A percentile compares a stretch with the other conserved stretches of the same genome.
Conservation (phyloP, 2,888 invertebrate genomes). For the Scaptomyza caliginosa region DNA sequence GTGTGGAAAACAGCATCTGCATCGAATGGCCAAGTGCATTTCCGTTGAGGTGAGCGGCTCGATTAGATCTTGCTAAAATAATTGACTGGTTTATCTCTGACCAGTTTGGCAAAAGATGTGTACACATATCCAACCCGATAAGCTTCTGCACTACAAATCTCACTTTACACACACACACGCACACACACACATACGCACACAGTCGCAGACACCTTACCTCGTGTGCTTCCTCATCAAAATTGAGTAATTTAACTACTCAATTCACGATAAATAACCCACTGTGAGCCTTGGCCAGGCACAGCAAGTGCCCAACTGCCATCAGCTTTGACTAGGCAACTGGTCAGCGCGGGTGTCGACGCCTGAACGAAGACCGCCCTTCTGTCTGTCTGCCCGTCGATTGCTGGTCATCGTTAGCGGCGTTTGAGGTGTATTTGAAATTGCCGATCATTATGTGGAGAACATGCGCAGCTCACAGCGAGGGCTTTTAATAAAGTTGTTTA, state of each 20-base stretch:
- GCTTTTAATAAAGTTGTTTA: conserved; percentile 24
- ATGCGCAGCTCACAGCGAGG: conserved; percentile 49
- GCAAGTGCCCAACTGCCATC: conserved; percentile 45
- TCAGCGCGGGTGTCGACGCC: conserved; percentile 62
- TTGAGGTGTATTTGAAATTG: conserved; percentile 83
- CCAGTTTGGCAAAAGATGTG: conserved; percentile 54
- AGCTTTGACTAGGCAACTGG: conserved; percentile 19
- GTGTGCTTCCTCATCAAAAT: conserved; percentile 63
- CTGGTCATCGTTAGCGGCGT: conserved; percentile 69
- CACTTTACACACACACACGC: neutral
- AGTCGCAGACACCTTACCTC: conserved; percentile 20
- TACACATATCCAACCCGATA: conserved; percentile 54
- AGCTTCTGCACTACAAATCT: conserved; percentile 40
- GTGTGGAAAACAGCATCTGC: neutral
- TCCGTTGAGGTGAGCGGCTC: conserved; percentile 30
- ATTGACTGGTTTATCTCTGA: conserved; percentile 65
- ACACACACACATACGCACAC: neutral
- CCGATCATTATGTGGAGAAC: conserved; percentile 76
- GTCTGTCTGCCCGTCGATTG: conserved; percentile 25
- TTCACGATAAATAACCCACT: conserved; percentile 79
- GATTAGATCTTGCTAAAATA: conserved; percentile 62
- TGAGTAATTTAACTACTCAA: conserved; percentile 81
- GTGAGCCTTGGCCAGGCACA: conserved; percentile 42
- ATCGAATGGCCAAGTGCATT: conserved; percentile 38
- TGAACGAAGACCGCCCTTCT: neutral